Conservation (phyloP, 2,888 invertebrate genomes). For the Scaptomyza parva region DNA sequence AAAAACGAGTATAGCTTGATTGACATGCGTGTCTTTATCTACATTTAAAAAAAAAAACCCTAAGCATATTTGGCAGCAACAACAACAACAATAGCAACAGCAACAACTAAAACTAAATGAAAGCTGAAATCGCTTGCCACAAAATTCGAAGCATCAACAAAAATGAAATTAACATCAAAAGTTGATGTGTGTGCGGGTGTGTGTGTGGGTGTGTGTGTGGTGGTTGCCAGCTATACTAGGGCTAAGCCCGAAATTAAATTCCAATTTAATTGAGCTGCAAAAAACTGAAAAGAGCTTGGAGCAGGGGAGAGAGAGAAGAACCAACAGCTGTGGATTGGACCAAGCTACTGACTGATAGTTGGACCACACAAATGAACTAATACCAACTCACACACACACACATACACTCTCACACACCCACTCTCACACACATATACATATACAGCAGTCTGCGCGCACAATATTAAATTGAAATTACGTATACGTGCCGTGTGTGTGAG, state of each 20-base stretch:
- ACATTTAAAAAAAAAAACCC: constrained; percentile 28
- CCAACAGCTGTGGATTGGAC: constrained; percentile 21
- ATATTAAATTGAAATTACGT: constrained; percentile 73
- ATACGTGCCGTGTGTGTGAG: constrained; percentile 49
- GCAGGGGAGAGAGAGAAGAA: constrained; percentile 10
- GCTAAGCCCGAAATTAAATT: constrained; percentile 78
- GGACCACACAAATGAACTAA: constrained; percentile 60
- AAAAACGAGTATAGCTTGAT: constrained; percentile 58
- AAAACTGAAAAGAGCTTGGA: constrained; percentile 45
- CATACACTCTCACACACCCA: constrained; percentile 1
- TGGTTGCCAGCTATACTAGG: constrained; percentile 27
- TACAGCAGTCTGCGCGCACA: constrained; percentile 45
- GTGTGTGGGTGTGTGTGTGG: constrained; percentile 22
- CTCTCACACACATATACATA: constrained; percentile 22
- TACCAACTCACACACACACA: constrained; percentile 40
- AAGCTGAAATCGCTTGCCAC: constrained; percentile 41
- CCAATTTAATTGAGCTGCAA: constrained; percentile 81
- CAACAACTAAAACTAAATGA: constrained; percentile 23
- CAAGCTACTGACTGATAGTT: constrained; percentile 36
- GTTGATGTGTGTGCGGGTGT: constrained; percentile 34
- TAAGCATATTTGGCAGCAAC: constrained; percentile 9
- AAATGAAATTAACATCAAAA: constrained; percentile 78
- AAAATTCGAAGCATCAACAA: constrained; percentile 65
- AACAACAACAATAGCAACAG: constrained; percentile 10
- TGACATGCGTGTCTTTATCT: constrained; percentile 64